Evolutionary conservation across 2,888 invertebrate genomes (phyloP).

Genomic region (Magallana nippona): DNA sequence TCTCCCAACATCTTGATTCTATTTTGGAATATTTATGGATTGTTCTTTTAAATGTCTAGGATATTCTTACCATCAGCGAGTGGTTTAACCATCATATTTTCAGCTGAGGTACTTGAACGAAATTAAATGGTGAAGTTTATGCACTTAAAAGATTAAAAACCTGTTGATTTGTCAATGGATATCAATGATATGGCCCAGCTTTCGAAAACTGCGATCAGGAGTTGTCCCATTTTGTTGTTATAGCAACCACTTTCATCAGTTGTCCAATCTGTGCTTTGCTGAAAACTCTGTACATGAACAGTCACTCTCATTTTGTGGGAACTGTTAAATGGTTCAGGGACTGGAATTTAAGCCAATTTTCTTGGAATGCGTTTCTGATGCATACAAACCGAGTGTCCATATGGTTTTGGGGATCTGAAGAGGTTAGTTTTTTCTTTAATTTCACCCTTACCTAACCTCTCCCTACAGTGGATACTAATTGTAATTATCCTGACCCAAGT

Average conservation of each 20-base stretch:
- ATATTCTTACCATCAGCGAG: neutral
- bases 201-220: neutral
- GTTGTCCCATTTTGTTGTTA: conserved; percentile 27
- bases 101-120: conserved; percentile 9
- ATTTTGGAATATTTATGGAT: conserved; percentile 34
- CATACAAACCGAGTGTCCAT: conserved; percentile 45
- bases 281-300: conserved; percentile 32
- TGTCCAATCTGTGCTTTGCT: conserved; percentile 19
- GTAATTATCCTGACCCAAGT: neutral
- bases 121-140: neutral
- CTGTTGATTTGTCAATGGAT: neutral
- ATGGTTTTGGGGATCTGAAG: conserved; percentile 47
- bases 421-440: conserved; percentile 39
- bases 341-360: conserved; percentile 27
- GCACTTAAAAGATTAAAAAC: neutral
- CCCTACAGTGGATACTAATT: neutral
- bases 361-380: conserved; percentile 39
- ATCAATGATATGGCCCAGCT: neutral
- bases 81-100: conserved; percentile 6
- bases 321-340: conserved; percentile 24
- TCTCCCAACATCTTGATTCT: conserved; percentile 29
- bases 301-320: conserved; percentile 27
- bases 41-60: conserved; percentile 21
- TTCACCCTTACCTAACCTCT: neutral
- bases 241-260: conserved; percentile 24